A percentile compares a stretch with the other conserved stretches of the same genome.
Evolutionary conservation across 2,113 vertebrate species (phyloP).

Genomic region (Oreochromis tanganicae): DNA sequence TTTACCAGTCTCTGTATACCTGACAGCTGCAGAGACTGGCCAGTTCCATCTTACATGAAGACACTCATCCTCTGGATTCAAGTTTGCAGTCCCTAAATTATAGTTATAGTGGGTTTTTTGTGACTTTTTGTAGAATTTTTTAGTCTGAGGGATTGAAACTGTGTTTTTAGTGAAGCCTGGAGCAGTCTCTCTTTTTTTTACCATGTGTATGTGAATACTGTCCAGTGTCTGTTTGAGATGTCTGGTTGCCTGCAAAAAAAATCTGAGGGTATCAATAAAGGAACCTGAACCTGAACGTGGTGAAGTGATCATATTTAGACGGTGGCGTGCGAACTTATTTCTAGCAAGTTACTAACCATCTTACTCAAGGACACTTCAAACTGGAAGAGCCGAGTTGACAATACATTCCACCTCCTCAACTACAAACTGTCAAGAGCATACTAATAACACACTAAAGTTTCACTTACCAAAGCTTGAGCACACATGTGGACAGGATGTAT

Average conservation of each 20-base stretch:
- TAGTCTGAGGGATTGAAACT: too few relatives aligned
- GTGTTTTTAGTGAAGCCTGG: too few relatives aligned
- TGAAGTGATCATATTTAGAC: neutral
- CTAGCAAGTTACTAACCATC: neutral
- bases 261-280: too few relatives aligned
- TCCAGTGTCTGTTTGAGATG: too few relatives aligned
- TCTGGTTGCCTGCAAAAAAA: too few relatives aligned
- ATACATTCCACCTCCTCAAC: neutral
- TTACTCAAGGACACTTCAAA: neutral
- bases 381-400: neutral
- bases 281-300: too few relatives aligned
- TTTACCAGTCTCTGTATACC: neutral
- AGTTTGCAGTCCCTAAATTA: too few relatives aligned
- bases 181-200: too few relatives aligned
- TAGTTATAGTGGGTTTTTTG: too few relatives aligned
- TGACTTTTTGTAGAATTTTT: too few relatives aligned
- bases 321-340: neutral
- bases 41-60: rapidly evolving
- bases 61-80: neutral
- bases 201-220: too few relatives aligned
- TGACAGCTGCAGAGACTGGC: neutral
- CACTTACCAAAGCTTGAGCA: neutral
- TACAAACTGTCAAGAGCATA: neutral
- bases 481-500: neutral
- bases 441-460: neutral